Evolutionary conservation across 37 sponge, comb jelly and placozoan genomes (phyloP).

Genomic region (Spongilla lacustris): DNA sequence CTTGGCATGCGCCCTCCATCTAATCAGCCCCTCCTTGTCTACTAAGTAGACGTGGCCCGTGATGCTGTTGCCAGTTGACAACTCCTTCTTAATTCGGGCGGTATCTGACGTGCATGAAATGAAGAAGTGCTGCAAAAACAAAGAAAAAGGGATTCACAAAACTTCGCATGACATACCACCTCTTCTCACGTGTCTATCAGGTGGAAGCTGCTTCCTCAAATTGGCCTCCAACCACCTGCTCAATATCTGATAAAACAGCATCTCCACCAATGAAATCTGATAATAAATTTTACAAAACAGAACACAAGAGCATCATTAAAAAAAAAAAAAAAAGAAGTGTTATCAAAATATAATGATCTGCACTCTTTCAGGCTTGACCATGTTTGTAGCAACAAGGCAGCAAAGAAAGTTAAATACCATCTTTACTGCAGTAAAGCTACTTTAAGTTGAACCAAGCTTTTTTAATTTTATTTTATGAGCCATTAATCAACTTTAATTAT

Average conservation of each 20-base stretch:
- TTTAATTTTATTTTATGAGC: no score
- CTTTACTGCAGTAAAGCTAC: no score
- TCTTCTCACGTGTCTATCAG: conserved; percentile 31
- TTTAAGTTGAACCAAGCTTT: no score
- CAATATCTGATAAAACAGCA: neutral
- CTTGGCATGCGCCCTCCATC: conserved; percentile 53
- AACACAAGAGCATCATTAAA: no score
- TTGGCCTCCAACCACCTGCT: conserved; percentile 28
- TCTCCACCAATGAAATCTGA: conserved; percentile 39
- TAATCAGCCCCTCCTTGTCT: conserved; percentile 43
- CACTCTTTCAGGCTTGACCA: no score
- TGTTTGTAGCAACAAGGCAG: no score
- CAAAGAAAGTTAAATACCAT: no score
- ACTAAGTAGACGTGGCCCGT: conserved; percentile 57
- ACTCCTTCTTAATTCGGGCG: neutral
- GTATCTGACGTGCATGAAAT: conserved; percentile 7
- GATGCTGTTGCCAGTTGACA: conserved; percentile 22
- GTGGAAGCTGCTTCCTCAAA: conserved; percentile 10
- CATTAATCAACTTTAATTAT: no score
- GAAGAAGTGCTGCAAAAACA: conserved; percentile 18
- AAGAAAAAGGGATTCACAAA: neutral
- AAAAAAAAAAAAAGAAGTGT: no score
- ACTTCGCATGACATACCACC: no score
- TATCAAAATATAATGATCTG: neutral
- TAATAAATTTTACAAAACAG: neutral